Percentiles rank a stretch among this genome's conserved stretches.
phyloP scores from a whole-genome alignment of 2,113 vertebrate genomes.

The Turnix velox region DNA sequence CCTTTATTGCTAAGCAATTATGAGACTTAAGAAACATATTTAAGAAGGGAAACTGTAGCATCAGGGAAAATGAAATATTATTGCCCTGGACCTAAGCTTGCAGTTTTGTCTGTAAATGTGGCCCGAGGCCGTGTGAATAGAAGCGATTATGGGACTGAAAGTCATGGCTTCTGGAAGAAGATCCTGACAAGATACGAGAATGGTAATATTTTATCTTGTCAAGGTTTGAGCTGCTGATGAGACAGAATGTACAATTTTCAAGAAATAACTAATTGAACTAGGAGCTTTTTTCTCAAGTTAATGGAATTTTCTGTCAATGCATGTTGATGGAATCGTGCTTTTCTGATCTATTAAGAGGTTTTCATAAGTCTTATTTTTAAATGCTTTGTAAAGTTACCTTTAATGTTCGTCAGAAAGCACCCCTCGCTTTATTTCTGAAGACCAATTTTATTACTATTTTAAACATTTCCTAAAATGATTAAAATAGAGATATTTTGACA shows the following conservation, averaged over 20 bases:
- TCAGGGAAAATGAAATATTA: neutral
- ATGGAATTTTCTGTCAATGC: neutral
- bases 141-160: neutral
- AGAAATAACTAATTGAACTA: neutral
- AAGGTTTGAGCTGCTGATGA: neutral
- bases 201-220: neutral
- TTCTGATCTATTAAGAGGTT: rapidly evolving
- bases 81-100: neutral
- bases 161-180: neutral
- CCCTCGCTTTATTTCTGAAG: neutral
- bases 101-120: neutral
- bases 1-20: neutral
- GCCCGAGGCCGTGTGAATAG: neutral
- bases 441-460: neutral
- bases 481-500: neutral
- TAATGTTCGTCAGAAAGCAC: neutral
- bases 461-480: neutral
- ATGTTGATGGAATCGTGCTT: neutral
- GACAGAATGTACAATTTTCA: neutral
- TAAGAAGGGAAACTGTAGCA: neutral
- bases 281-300: neutral
- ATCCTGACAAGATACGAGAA: neutral
- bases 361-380: neutral
- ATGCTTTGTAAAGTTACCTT: neutral
- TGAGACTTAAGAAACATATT: neutral